Evolutionary conservation across 2,888 invertebrate genomes (phyloP), one percentile per base, ranked within the genome.

Genomic region (Cephus pygmeus): DNA sequence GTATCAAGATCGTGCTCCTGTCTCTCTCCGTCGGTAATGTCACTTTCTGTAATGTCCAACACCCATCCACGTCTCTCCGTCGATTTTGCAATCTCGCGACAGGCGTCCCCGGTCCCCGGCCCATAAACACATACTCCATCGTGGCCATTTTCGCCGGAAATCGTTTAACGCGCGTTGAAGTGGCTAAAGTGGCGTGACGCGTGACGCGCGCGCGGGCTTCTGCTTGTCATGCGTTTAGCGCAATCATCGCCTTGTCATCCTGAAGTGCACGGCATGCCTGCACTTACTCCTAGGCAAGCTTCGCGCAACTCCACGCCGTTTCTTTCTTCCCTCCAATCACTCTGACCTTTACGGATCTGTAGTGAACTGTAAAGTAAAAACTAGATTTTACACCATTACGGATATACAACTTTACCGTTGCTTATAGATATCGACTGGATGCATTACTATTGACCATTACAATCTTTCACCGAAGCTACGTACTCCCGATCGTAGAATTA

Each of bases 181-280:
- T 90, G 89, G 88, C 86, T 89, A 89, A 89, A 91, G 90, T 91
- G 90, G 88, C 87, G 87, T 89, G 90, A 90, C 90, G 90, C 89
- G 90, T 90, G 91, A 90, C 90, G 89, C 88, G 87, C 84, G 85
- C 78, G 78, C 75, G 78, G 87, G 87, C 89, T 56, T 56, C 56
- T 87, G 87, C 87, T 86, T 86, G 86, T 86, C 88, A 87, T 85
- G 85, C 88, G 86, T 89, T 87, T 87, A 88, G 84, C 87, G 87
- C 87, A 89, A 90, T 90, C 90, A 88, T 89, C 88, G 89, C 88
- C 87, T 87, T 86, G 87, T 87, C 88, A 87, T 83, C 83, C 83
- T 86, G 84, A 87, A 88, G 87, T 88, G 88, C 79, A 78, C 78
- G 75, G 79, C 78, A 80, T 79, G 82, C 80, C 30, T 81, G 81